phyloP scores from a whole-genome alignment of 1,140 invertebrate genomes.

The Plutomurus gul region DNA sequence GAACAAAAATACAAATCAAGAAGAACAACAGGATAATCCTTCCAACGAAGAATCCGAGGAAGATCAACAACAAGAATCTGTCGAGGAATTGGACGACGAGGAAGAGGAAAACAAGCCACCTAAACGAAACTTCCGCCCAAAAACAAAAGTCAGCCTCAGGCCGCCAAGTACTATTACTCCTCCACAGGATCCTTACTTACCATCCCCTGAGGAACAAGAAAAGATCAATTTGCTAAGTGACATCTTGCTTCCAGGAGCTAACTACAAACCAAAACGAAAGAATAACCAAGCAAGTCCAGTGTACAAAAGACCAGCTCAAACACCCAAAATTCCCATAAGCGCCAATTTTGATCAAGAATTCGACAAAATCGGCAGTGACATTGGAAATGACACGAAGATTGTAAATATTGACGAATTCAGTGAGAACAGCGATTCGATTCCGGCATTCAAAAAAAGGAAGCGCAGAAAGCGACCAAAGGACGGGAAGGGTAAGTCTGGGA shows the following conservation, averaged over 20 bases:
- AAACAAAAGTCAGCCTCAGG: neutral
- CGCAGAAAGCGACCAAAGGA: neutral
- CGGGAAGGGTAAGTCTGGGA: too few relatives aligned
- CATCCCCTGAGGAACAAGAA: neutral
- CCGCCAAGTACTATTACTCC: neutral
- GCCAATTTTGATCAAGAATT: neutral
- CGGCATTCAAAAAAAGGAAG: neutral
- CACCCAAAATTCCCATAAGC: neutral
- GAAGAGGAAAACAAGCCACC: neutral
- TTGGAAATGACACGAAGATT: neutral
- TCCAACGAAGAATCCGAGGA: neutral
- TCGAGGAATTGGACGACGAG: neutral
- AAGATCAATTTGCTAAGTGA: neutral
- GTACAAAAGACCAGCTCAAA: neutral
- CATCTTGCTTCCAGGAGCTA: neutral
- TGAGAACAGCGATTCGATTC: neutral
- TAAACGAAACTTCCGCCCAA: neutral
- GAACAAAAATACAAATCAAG: neutral
- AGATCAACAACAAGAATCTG: neutral
- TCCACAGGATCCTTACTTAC: neutral
- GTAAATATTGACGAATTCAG: slow-evolving; percentile 10
- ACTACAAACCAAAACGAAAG: neutral
- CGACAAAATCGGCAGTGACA: neutral
- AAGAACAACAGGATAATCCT: too few relatives aligned
- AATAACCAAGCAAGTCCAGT: neutral